Conservation (phyloP, 2,797 vertebrate genomes). For the Strix occidentalis region DNA sequence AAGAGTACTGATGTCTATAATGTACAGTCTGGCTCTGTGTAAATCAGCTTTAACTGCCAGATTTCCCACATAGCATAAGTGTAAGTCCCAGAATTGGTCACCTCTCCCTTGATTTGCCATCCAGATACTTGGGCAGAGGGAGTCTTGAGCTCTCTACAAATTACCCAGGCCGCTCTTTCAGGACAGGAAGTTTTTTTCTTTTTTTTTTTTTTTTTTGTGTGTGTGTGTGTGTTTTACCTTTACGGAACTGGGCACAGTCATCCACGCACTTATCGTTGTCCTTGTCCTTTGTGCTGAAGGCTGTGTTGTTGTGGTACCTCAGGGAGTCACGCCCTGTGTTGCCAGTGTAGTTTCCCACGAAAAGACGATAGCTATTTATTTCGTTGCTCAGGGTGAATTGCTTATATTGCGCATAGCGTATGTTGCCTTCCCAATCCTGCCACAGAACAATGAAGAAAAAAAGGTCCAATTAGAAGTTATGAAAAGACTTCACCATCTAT, state of each 20-base stretch:
- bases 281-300: constrained; percentile 97
- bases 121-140: neutral
- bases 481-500: neutral
- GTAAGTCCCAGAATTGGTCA: neutral
- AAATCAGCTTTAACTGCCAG: neutral
- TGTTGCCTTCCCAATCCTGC: constrained; percentile 93
- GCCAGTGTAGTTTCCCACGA: constrained; percentile 90
- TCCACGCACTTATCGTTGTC: constrained; percentile 99
- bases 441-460: neutral
- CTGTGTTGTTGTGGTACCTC: constrained; percentile 96
- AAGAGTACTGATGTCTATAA: neutral
- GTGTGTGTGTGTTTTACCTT: constrained; percentile 77
- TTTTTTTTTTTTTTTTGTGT: too few relatives aligned
- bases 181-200: neutral
- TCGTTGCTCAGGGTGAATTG: constrained; percentile 89
- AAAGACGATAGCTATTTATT: constrained; percentile 93
- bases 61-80: neutral
- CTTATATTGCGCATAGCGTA: constrained; percentile 86
- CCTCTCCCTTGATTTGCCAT: neutral
- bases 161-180: accelerated
- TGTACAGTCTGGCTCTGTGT: neutral
- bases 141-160: accelerated
- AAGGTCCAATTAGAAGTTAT: accelerated
- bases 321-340: constrained; percentile 87
- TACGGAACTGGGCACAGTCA: constrained; percentile 88